Base-by-base conservation (phyloP, 1,140 invertebrate genomes). In the Drosophila sturtevanti region DNA sequence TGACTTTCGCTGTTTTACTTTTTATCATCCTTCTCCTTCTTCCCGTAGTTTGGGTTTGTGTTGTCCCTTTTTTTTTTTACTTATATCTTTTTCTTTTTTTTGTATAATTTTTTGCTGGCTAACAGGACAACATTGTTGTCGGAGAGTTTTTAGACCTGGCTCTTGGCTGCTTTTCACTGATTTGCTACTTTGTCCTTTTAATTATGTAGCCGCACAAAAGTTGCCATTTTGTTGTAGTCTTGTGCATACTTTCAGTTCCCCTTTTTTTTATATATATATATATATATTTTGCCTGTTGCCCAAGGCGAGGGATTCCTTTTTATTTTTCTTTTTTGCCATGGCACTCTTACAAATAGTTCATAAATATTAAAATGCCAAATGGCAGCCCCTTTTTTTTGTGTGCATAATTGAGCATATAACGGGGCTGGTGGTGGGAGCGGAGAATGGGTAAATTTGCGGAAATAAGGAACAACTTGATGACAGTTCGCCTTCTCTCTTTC, bases 111-210 rank as follows among this genome's bases (percentile, higher is more conserved):
- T 60, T 54, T 34, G 12, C 55, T 21, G 37, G 10, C 35, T 16
- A 35, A 24, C 27, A n/a, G 44, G 55, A 59, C 27, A 63, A 67
- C 61, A 68, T 61, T 70, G 62, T 64, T 60, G 63, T 61, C 34
- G n/a, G n/a, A 65, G 48, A 48, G 14, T 51, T 41, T 44, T 58
- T 18, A 31, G 56, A 54, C 41, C 54, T 41, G 65, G 68, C 76
- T 68, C 69, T 85, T 86, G 81, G 56, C 70, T 86, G 77, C 75
- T 86, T 70, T 87, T 69, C 75, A 70, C 74, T 87, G 82, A 86
- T 81, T 85, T 81, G 81, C 81, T 70, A 86, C 82, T 87, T 86
- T 81, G 82, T 87, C 79, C 81, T 87, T 87, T 86, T 86, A 86
- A 87, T 86, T 86, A 86, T 86, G 82, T 78, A 68, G 75, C 75